Percentiles rank a stretch among this genome's conserved stretches.
Conservation (phyloP, 2,797 vertebrate genomes). For the Eulemur rubriventer region DNA sequence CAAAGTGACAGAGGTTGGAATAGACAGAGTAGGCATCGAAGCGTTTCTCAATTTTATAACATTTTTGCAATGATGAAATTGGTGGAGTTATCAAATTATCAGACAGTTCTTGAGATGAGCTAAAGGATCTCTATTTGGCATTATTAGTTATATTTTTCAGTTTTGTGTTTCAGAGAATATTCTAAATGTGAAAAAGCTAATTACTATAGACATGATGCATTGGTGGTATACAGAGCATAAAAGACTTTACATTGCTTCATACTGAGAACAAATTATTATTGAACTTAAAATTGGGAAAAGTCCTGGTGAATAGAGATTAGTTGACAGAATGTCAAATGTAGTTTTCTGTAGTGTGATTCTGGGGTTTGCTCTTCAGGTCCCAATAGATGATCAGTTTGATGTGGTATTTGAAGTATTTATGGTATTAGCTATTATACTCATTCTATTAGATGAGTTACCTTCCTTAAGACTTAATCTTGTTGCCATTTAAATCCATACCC, state of each 20-base stretch:
- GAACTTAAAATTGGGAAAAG: neutral
- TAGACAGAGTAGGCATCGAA: neutral
- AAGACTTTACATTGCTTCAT: neutral
- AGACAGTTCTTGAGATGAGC: neutral
- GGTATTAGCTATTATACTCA: neutral
- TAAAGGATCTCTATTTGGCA: neutral
- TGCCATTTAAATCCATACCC: neutral
- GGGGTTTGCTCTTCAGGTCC: neutral
- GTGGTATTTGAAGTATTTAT: slow-evolving; percentile 1
- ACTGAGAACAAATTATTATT: neutral
- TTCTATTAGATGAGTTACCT: neutral
- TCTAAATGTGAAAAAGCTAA: neutral
- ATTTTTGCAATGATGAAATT: neutral
- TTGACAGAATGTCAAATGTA: neutral
- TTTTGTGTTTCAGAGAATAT: slow-evolving; percentile 37
- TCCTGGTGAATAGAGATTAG: neutral
- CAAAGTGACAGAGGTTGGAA: neutral
- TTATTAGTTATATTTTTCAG: neutral
- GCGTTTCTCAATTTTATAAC: neutral
- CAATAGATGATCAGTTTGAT: neutral
- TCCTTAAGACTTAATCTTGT: neutral
- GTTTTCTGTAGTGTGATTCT: neutral
- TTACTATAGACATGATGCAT: neutral
- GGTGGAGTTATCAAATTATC: neutral
- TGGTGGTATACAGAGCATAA: neutral